These are phyloP conservation scores for Leucoptera coffeella DNA, from an alignment of 2,888 invertebrate genomes.

Conservation along the genomic window DNA sequence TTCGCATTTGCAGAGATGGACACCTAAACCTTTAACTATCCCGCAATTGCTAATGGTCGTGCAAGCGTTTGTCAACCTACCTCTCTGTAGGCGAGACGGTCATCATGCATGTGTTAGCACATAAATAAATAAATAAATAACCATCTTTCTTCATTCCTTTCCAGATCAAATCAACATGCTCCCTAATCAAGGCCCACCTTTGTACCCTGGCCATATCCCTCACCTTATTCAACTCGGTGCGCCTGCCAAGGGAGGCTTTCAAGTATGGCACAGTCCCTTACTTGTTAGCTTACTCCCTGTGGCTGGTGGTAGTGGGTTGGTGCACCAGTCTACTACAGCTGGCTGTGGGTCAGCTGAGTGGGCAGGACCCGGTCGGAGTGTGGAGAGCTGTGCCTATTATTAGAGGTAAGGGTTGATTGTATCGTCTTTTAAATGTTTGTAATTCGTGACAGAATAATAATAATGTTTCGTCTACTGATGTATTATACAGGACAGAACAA, in stretches of 20 bases:
- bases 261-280: constrained; percentile 58
- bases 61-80: too few relatives aligned
- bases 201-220: constrained; percentile 56
- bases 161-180: constrained; percentile 20
- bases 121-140: too few relatives aligned
- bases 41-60: too few relatives aligned
- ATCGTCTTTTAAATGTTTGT: too few relatives aligned
- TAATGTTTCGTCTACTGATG: too few relatives aligned
- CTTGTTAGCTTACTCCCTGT: constrained; percentile 53
- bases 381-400: constrained; percentile 63
- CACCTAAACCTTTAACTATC: too few relatives aligned
- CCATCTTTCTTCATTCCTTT: not conserved
- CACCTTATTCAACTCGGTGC: constrained; percentile 55
- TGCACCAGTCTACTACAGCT: constrained; percentile 57
- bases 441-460: too few relatives aligned
- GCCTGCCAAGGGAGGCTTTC: constrained; percentile 54
- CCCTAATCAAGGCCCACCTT: constrained; percentile 32
- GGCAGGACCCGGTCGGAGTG: constrained; percentile 60
- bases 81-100: too few relatives aligned
- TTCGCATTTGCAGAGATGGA: too few relatives aligned
- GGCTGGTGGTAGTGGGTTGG: constrained; percentile 52
- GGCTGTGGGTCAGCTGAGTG: constrained; percentile 59
- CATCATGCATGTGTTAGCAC: too few relatives aligned
- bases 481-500: too few relatives aligned
- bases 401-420: constrained; percentile 57